Evolutionary conservation across 2,888 invertebrate species (phyloP).

Genomic region (Stegana nigrithorax): DNA sequence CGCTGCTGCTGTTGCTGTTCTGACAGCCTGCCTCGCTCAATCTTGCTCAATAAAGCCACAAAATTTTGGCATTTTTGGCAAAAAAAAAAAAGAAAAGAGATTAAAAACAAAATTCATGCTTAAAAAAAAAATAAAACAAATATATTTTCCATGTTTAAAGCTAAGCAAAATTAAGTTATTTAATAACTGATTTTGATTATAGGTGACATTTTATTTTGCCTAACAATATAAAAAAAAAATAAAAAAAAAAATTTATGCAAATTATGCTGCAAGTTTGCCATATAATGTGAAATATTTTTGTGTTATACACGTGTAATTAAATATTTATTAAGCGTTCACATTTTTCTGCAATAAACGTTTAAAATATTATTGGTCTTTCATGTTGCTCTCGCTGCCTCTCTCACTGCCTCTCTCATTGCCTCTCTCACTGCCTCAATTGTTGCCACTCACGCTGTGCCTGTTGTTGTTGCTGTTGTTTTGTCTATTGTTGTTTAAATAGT

Average conservation of each 20-base stretch:
- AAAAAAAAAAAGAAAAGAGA: too few relatives aligned
- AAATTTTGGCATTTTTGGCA: slow-evolving; percentile 1
- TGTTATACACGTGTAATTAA: slow-evolving; percentile 41
- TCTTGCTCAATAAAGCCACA: background rate
- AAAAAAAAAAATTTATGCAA: too few relatives aligned
- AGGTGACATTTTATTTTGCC: slow-evolving; percentile 8
- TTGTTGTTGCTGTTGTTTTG: too few relatives aligned
- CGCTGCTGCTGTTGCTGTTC: background rate
- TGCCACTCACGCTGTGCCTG: too few relatives aligned
- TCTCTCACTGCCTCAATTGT: too few relatives aligned
- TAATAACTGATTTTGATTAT: slow-evolving; percentile 33
- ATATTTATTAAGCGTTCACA: slow-evolving; percentile 50
- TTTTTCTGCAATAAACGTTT: slow-evolving; percentile 12
- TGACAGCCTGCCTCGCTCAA: background rate
- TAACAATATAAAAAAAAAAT: too few relatives aligned
- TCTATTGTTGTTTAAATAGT: background rate
- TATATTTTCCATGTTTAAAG: slow-evolving; percentile 44
- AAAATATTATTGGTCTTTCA: slow-evolving; percentile 7
- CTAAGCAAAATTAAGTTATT: slow-evolving; percentile 52
- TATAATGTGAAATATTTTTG: too few relatives aligned
- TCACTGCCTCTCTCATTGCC: too few relatives aligned
- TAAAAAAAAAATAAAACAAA: too few relatives aligned
- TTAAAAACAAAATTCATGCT: too few relatives aligned
- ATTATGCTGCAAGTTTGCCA: too few relatives aligned
- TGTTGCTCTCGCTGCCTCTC: too few relatives aligned